These are phyloP conservation scores for Rhinogobio ventralis DNA, from an alignment of 2,797 vertebrate genomes.

Conservation along the genomic window DNA sequence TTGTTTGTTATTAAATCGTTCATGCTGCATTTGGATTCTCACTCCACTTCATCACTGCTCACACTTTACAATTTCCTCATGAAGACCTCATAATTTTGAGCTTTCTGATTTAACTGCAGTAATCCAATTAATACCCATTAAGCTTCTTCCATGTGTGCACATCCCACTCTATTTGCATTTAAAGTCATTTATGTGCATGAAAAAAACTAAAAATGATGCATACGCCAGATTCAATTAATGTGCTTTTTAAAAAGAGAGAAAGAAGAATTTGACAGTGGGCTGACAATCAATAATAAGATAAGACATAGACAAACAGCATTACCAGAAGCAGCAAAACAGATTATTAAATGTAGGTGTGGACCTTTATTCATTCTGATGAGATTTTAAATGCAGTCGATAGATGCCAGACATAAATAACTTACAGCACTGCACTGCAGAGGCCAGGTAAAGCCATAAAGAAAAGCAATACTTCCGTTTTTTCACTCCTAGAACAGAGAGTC, in stretches of 20 bases:
- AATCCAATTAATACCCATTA: slow-evolving; percentile 58
- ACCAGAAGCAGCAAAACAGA: slow-evolving; percentile 2
- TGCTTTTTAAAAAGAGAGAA: not conserved
- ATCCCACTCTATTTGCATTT: slow-evolving; percentile 15
- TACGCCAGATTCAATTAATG: slow-evolving; percentile 32
- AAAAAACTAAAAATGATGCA: not conserved
- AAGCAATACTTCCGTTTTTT: slow-evolving; percentile 31
- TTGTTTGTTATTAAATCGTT: no score
- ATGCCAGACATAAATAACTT: slow-evolving; percentile 47
- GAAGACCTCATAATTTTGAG: slow-evolving; percentile 40
- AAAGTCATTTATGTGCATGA: slow-evolving; percentile 24
- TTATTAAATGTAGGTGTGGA: slow-evolving; percentile 26
- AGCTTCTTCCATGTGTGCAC: slow-evolving; percentile 40
- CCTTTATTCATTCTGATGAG: slow-evolving; percentile 30
- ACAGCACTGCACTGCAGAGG: slow-evolving; percentile 37
- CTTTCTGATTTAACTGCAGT: slow-evolving; percentile 49
- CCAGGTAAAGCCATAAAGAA: slow-evolving; percentile 25
- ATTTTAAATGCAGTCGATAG: slow-evolving; percentile 45
- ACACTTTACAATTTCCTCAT: not conserved
- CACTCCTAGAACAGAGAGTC: slow-evolving; percentile 21
- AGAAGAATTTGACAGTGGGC: not conserved
- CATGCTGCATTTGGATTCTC: no score
- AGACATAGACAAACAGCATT: slow-evolving; percentile 5
- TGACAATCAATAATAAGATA: slow-evolving; percentile 10
- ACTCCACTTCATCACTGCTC: no score